phyloP scores from a whole-genome alignment of 2,797 vertebrate species.

The Sebastes flavidus region DNA sequence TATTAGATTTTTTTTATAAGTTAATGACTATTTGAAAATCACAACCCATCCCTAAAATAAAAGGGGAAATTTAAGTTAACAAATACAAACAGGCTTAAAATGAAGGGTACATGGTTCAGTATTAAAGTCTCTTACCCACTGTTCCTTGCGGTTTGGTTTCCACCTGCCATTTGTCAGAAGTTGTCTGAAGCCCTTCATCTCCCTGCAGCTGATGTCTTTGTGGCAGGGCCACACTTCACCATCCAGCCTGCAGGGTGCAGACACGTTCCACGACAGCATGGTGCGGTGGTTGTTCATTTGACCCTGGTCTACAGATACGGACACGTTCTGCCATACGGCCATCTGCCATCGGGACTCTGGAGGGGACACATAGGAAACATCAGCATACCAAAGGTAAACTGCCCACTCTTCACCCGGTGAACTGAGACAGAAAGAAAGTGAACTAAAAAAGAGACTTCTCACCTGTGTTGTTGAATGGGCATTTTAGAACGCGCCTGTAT shows the following conservation, averaged over 20 bases:
- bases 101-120: background rate
- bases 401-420: background rate
- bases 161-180: conserved; percentile 43
- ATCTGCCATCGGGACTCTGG: conserved; percentile 58
- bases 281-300: conserved; percentile 10
- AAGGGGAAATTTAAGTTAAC: background rate
- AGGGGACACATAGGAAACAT: background rate
- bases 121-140: conserved; percentile 71
- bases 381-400: background rate
- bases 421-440: background rate
- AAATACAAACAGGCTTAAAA: background rate
- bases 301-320: conserved; percentile 50
- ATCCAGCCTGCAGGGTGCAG: conserved; percentile 81
- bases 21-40: too few species aligned
- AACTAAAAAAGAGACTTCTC: background rate
- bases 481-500: conserved; percentile 45
- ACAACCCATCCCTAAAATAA: background rate
- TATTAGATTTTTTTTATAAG: too few species aligned
- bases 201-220: conserved; percentile 43
- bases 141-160: conserved; percentile 61
- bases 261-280: conserved; percentile 79
- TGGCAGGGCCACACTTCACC: conserved; percentile 84
- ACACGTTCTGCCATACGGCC: conserved; percentile 63
- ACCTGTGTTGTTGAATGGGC: conserved; percentile 76
- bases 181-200: conserved; percentile 50